Evolutionary conservation across 2,113 vertebrate genomes (phyloP).

Genomic region (Apeltes quadracus): DNA sequence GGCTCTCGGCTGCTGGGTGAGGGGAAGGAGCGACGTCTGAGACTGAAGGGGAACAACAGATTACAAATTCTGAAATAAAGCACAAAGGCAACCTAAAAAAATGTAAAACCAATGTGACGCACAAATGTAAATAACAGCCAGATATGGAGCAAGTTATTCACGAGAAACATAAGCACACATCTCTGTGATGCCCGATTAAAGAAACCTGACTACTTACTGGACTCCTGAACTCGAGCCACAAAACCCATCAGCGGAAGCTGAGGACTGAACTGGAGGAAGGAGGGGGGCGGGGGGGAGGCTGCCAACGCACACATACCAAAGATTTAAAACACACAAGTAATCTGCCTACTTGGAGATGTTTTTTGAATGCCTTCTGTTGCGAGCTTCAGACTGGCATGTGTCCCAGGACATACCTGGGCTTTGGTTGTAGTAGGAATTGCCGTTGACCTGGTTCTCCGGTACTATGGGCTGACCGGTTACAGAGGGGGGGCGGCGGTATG

Average conservation of each 20-base stretch:
- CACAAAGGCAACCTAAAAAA: not conserved
- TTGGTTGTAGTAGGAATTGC: slow-evolving; percentile 87
- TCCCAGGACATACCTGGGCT: slow-evolving; percentile 84
- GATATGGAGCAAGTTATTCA: not conserved
- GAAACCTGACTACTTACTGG: slow-evolving; percentile 86
- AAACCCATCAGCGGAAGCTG: slow-evolving; percentile 98
- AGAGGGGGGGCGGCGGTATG: slow-evolving; percentile 91
- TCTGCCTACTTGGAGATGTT: not conserved
- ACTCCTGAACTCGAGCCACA: slow-evolving; percentile 97
- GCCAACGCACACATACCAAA: slow-evolving; percentile 40
- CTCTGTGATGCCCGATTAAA: not conserved
- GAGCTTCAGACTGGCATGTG: not conserved
- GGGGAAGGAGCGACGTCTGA: slow-evolving; percentile 88
- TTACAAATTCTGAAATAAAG: not conserved
- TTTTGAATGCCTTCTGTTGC: not conserved
- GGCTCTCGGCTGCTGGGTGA: slow-evolving; percentile 81
- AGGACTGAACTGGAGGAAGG: slow-evolving; percentile 94
- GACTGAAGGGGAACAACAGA: slow-evolving; percentile 74
- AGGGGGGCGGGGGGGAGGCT: slow-evolving; percentile 90
- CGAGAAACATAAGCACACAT: not conserved
- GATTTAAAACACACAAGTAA: not conserved
- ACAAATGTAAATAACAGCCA: not conserved
- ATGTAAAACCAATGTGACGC: not conserved
- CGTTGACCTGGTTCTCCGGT: slow-evolving; percentile 87
- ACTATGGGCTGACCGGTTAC: slow-evolving; percentile 86